Base-by-base conservation (phyloP, 2,888 invertebrate species). In the Cryptus viduatorius region DNA sequence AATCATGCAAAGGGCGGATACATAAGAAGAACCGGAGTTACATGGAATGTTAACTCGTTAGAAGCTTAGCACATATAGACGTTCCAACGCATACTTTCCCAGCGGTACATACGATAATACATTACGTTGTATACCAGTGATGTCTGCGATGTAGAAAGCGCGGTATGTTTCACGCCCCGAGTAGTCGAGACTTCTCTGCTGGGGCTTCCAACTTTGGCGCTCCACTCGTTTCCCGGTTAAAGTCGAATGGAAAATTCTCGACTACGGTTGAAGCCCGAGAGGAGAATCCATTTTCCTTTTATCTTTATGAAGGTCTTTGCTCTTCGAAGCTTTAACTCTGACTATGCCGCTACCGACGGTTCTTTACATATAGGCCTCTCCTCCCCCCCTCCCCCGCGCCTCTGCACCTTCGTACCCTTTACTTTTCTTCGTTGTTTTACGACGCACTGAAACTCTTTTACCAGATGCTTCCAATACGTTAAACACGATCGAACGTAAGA, bases 241-340 rank as follows among this genome's bases (percentile, higher is more conserved):
- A 14, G 61, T 31, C 61, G 37, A 61, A 61, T 12, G 56, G 19
- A 24, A 61, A 61, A 37, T 31, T 61, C 61, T 61, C 31, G 61
- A 37, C 61, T 56, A 56, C 48, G 59, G 10, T 14, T 14, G 24
- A 59, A 19, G 56, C 29, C 31, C n/a, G 61, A 31, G 64, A 31
- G 42, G 37, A 42, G 29, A 79, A 73, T 73, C 44, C 72, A 65
- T 65, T 72, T 56, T 53, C 29, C 65, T 56, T 65, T 72, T 53
- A 72, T 79, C 65, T 67, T 53, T 19, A 67, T 65, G 31, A 65
- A 79, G 65, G 56, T 37, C 79, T 19, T 46, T 73, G 72, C 14
- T 46, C 46, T 73, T 14, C 31, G n/a, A 72, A 44, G 72, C 65
- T 73, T 67, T 56, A 44, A 65, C 69, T 64, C 50, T 42, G 14